Evolutionary conservation across 2,888 invertebrate genomes (phyloP).

Genomic region (Fragum fragum): DNA sequence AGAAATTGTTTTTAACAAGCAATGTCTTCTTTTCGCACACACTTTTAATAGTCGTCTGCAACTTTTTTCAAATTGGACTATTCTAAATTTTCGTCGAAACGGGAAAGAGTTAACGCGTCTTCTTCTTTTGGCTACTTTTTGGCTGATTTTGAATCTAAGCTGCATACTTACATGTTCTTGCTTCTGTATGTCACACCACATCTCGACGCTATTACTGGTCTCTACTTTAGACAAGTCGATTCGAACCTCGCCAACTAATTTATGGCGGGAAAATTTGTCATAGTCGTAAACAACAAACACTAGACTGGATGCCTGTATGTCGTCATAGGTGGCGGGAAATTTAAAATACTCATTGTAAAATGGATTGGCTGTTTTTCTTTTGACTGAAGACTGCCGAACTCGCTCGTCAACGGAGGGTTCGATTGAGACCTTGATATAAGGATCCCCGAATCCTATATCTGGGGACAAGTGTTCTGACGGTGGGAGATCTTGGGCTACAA

Average conservation of each 20-base stretch:
- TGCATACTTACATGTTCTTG: conserved; percentile 89
- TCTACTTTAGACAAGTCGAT: conserved; percentile 93
- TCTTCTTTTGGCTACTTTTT: no score
- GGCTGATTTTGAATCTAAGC: no score
- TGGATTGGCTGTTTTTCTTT: conserved; percentile 94
- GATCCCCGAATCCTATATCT: conserved; percentile 94
- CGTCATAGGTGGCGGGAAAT: conserved; percentile 96
- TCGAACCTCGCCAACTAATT: conserved; percentile 94
- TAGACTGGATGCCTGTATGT: conserved; percentile 92
- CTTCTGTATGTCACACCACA: conserved; percentile 95
- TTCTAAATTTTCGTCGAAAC: no score
- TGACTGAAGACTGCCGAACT: conserved; percentile 94
- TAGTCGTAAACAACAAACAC: conserved; percentile 91
- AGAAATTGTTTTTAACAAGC: no score
- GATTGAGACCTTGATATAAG: conserved; percentile 93
- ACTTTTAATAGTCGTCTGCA: no score
- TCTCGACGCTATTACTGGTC: conserved; percentile 92
- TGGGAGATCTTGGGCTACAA: conserved; percentile 91
- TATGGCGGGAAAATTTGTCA: conserved; percentile 94
- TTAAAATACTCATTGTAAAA: conserved; percentile 97
- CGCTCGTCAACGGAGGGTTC: conserved; percentile 95
- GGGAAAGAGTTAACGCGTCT: no score
- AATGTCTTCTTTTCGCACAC: no score
- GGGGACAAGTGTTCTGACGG: conserved; percentile 91
- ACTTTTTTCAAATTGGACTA: no score